Base-by-base conservation (phyloP, 1,140 invertebrate genomes). In the Hylaeus volcanicus region DNA sequence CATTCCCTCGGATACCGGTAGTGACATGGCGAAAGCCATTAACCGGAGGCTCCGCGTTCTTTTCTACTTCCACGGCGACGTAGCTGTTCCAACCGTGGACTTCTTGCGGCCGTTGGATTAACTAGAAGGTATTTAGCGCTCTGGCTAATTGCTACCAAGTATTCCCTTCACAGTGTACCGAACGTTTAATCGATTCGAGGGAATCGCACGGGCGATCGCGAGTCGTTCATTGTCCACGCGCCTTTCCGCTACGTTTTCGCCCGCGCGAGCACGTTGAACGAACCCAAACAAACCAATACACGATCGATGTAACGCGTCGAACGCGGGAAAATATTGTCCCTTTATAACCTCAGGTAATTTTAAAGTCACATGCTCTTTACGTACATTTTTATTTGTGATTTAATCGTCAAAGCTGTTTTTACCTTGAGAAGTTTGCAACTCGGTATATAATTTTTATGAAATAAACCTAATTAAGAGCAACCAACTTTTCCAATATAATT, bases 71-170 rank as follows among this genome's bases (percentile, higher is more conserved):
- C 64, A 72, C 76, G 45, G 77, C 77, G 70, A 80, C 79, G 75
- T 79, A 66, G 84, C 61, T 56, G 72, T 37, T 69, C 63, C 63
- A 63, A 43, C 71, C 71, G 74, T 84, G 70, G 81, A 81, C 79
- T 89, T 90, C 89, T 90, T 88, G 83, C 70, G 39, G 75, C 74
- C 55, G 63, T 64, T 53, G 73, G 74, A 77, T 74, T 82, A 80
- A 90, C 83, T 79, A 85, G 90, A 89, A 91, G 86, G 86, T 88
- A 91, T 91, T 79, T 91, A 88, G 78, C 84, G 88, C 86, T 88
- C 71, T 56, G 75, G 86, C 89, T 92, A 92, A 92, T 92, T 92
- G 89, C 88, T 85, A 84, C 78, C 82, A 88, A 89, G 89, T 89
- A 91, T 91, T 90, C 69, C 74, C 76, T 81, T 88, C 85, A 64